These are phyloP conservation scores for Recurvirostra avosetta DNA, from an alignment of 2,113 vertebrate species.

Conservation along the genomic window DNA sequence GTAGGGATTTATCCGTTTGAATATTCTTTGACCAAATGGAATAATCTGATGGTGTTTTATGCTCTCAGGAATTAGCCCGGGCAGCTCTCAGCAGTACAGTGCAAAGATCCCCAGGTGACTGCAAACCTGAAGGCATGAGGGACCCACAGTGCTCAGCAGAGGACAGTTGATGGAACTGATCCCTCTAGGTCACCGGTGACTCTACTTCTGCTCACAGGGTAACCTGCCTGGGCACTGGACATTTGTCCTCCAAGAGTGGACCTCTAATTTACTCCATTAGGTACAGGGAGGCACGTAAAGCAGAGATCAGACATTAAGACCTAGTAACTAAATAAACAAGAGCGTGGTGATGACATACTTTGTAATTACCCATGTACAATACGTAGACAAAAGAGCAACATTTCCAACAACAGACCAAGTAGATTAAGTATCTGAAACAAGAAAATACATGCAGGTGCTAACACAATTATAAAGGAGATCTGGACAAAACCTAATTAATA, in stretches of 20 bases:
- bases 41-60: not conserved
- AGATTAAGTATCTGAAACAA: not conserved
- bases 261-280: not conserved
- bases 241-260: not conserved
- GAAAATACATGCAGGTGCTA: not conserved
- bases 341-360: not conserved
- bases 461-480: not conserved
- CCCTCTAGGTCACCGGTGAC: not conserved
- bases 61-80: fast-evolving
- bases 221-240: not conserved
- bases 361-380: not conserved
- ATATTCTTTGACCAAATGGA: not conserved
- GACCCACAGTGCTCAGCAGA: not conserved
- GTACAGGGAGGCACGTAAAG: not conserved
- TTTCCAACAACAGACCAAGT: not conserved
- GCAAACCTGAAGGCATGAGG: not conserved
- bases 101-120: not conserved
- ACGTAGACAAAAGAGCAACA: not conserved
- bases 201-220: not conserved
- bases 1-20: not conserved
- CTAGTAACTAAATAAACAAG: not conserved
- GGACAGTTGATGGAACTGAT: too few species aligned
- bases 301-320: not conserved
- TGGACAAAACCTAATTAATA: not conserved
- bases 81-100: not conserved